Percentiles rank a stretch among this genome's conserved stretches.
Conservation (phyloP, 2,888 invertebrate species). For the Stenurella melanura region DNA sequence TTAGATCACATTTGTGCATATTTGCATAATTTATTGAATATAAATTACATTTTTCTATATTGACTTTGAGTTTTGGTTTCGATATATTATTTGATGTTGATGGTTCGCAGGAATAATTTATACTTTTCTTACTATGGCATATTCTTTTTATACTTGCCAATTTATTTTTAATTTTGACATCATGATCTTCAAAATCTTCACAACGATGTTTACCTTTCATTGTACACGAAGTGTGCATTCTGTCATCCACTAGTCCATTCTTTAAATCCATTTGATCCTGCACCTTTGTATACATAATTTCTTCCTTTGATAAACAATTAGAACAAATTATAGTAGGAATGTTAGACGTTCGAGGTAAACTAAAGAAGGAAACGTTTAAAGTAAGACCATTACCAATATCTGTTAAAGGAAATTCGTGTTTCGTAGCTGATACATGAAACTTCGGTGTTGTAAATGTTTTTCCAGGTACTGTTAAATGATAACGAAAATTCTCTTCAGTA, state of each 20-base stretch:
- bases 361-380: slow-evolving; percentile 79
- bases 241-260: slow-evolving; percentile 78
- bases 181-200: slow-evolving; percentile 83
- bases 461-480: slow-evolving; percentile 82
- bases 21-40: slow-evolving; percentile 43
- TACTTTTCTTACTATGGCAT: slow-evolving; percentile 54
- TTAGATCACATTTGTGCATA: slow-evolving; percentile 8
- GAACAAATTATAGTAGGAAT: slow-evolving; percentile 80
- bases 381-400: slow-evolving; percentile 79
- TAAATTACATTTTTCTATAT: slow-evolving; percentile 59
- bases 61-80: slow-evolving; percentile 61
- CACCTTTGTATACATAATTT: slow-evolving; percentile 30
- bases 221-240: slow-evolving; percentile 81
- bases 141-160: slow-evolving; percentile 51
- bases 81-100: slow-evolving; percentile 58
- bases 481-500: slow-evolving; percentile 63
- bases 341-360: slow-evolving; percentile 83
- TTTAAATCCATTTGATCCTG: slow-evolving; percentile 57
- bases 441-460: slow-evolving; percentile 78
- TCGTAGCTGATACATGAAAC: slow-evolving; percentile 76
- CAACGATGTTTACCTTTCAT: slow-evolving; percentile 80
- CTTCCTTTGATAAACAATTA: slow-evolving; percentile 61
- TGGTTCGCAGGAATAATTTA: slow-evolving; percentile 55
- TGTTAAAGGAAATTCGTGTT: slow-evolving; percentile 84
- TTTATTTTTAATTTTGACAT: slow-evolving; percentile 61